Base-by-base conservation (phyloP, 64 coral and sea anemone species). In the Pachyseris speciosa region DNA sequence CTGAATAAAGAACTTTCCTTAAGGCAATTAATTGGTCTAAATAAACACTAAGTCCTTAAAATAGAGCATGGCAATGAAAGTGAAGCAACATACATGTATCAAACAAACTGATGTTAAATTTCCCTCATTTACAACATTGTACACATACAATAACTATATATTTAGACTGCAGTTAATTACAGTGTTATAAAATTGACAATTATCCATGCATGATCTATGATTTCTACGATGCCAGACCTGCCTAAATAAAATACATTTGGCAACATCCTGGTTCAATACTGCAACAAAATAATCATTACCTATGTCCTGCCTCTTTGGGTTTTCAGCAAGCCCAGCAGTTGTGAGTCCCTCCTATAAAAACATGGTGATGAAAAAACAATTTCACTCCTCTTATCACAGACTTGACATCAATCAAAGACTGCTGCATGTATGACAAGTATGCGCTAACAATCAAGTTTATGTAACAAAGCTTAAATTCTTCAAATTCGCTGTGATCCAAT, bases 221-320 rank as follows among this genome's bases (percentile, higher is more conserved):
- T 64, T 64, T 64, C n/a, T n/a, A n/a, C n/a, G n/a, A n/a, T n/a
- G 11, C 43, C 22, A 64, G 10, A 64, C 25, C 4, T 27, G 59
- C 9, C 25, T 6, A 45, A 11, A 45, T 45, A 45, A 84, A 32
- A 26, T 88, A 26, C 4, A 1, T 11, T 3, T 32, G 1, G 13
- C 0, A 42, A 69, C 39, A 34, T 8, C 83, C 61, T 15, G 9
- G 49, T 26, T 16, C 22, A 81, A 16, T 33, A 81, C 9, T 57
- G 32, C 31, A 37, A 36, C 48, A 63, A 81, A 36, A 81, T 9
- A 77, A 28, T 45, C 47, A 78, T 71, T 85, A 97, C 95, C 95
- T 16, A 97, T 97, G 44, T 97, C 95, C n/a, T 84, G 95, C 90
- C 89, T 97, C 48, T 74, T 72, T 58, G 58, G 40, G 28, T 86